Conservation (phyloP, 2,888 invertebrate species). For the Luperina testacea region DNA sequence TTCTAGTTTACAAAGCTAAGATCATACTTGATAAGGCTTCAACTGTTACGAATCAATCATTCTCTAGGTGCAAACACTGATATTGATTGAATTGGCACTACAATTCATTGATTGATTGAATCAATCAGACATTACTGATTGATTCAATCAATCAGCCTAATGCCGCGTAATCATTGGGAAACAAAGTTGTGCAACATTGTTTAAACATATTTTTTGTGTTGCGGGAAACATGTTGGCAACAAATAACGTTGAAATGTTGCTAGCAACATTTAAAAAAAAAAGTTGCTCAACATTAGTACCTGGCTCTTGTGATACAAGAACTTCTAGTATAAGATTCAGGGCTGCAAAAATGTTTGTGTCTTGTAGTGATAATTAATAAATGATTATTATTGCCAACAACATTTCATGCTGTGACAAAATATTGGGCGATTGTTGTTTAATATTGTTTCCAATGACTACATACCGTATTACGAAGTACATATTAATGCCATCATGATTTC, state of each 20-base stretch:
- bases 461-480: not conserved
- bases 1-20: conserved; percentile 18
- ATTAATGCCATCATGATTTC: not conserved
- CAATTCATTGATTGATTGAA: conserved; percentile 8
- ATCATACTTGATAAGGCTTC: conserved; percentile 31
- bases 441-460: not conserved
- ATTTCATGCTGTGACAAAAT: not conserved
- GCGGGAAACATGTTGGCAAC: not conserved
- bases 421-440: not conserved
- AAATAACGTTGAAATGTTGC: too few relatives aligned
- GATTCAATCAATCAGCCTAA: conserved; percentile 24
- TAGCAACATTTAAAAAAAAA: not conserved
- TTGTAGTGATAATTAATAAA: not conserved
- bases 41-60: conserved; percentile 22
- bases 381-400: not conserved
- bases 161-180: not conserved
- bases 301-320: not conserved
- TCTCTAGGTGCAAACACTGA: not conserved
- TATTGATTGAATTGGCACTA: conserved; percentile 29
- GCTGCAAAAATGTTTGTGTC: not conserved
- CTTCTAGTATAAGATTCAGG: not conserved
- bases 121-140: conserved; percentile 10
- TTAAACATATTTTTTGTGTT: not conserved
- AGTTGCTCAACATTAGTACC: not conserved
- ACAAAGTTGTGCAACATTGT: not conserved